Evolutionary conservation across 2,797 vertebrate species (phyloP), one percentile per base, ranked within the genome.

Genomic region (Pantherophis alleghaniensis): DNA sequence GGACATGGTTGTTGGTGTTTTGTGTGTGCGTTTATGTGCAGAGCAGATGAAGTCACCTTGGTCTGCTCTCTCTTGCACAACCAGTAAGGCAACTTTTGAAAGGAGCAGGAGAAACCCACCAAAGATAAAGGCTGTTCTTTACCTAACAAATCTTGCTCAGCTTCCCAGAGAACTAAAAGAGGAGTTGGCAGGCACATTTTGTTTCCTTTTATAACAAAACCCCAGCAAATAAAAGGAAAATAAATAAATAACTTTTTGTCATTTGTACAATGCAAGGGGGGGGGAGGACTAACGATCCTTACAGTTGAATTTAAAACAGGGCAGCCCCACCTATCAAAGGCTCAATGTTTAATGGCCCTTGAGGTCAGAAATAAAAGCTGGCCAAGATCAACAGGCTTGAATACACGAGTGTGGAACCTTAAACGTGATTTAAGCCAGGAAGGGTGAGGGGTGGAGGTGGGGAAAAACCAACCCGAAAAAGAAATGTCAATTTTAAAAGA

Each of bases 31-130:
- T 60, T 57, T 83, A 14, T 92, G 94, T 86, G 57, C 69, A 91
- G 93, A 91, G 93, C 93, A 96, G 93, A 96, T 96, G 95, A 96
- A 91, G 91, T 96, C 95, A 94, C 95, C 83, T 53, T 93, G 88
- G 93, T 57, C 86, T 22, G 24, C 59, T 51, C 26, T 37, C 61
- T 56, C 18, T 6, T 57, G 86, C 86, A 20, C 87, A 94, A 91
- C 91, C 94, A 92, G 93, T 96, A 95, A 94, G 66, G 88, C 37
- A 96, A 97, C 96, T 96, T 96, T 92, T 74, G 93, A 93, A 22
- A 24, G 14, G 42, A n/a, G 12, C 26, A 55, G n/a, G 11, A n/a
- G 86, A 91, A 94, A 86, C 69, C 69, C 89, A 91, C 86, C 91
- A 69, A 57, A 51, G 47, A 51, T 32, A 24, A 11, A 87, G 61